Base-by-base conservation (phyloP, 1,140 invertebrate genomes). In the Calosoma granatense region DNA sequence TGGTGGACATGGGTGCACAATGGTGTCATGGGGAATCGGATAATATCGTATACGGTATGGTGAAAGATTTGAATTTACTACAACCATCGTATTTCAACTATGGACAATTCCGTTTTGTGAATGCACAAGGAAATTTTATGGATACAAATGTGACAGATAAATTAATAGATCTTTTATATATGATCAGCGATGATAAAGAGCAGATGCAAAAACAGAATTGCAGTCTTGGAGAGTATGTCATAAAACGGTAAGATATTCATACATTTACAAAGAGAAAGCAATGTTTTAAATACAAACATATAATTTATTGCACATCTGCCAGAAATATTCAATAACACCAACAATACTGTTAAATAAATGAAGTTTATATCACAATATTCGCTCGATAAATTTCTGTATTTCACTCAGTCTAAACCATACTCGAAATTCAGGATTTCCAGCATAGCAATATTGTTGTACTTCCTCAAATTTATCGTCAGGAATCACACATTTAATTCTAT, bases 1-100 rank as follows among this genome's bases (percentile, higher is more conserved):
- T 78, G 19, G 71, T 92, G 4, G 92, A 95, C 69, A 59, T 93
- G 14, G 91, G 92, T 2, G 90, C 87, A 19, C 86, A 92, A 64
- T 90, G 86, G 86, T 80, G 91, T 61, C 90, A 94, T 64, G 90
- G 91, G 14, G 81, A 91, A 67, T 72, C 81, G 58, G 77, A 73
- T 17, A 89, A 92, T 72, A 65, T 77, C 11, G 81, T 88, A 0
- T 90, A 78, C 65, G 70, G 85, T 54, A 63, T 84, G 26, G 83
- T 82, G 0, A 79, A 80, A 53, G 73, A 78, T 26, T 61, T 79
- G 11, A 69, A 77, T 62, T 60, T 85, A 1, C 61, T 84, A 4
- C 73, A 65, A 59, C 67, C 67, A 20, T 70, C 67, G 4, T 41
- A 20, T 22, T 53, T 60, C 51, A 53, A 70, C 14, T 41, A 63